Base-by-base conservation (phyloP, 2,797 vertebrate species). In the Acestrorhynchus altus region DNA sequence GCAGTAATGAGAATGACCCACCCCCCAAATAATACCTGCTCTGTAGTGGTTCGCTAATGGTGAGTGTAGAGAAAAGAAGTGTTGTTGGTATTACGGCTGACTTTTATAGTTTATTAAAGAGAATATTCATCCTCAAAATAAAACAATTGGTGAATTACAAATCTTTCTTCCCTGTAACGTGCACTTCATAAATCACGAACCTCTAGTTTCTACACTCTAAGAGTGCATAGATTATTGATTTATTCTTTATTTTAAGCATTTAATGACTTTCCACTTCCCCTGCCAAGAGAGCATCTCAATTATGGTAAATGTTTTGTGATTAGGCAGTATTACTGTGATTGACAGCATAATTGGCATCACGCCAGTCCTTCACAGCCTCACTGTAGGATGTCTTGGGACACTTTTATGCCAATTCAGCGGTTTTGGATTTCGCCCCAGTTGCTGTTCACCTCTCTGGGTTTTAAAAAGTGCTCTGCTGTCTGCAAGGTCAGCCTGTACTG, bases 401-500 rank as follows among this genome's bases (percentile, higher is more conserved):
- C 11, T 52, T 69, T 44, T 40, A n/a, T 59, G 35, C 42, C 72
- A 7, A 52, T 3, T 75, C 61, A 66, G 71, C 74, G 11, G 52
- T 75, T 57, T 57, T 51, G 80, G 54, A 78, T 84, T 74, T 47
- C 28, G 6, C 67, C 39, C 13, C 0, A 31, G 20, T 61, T 8
- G 15, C n/a, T 18, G 11, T 22, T 49, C 40, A 69, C 76, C 77
- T 74, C 72, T 71, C 46, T 71, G 44, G 60, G 1, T 80, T 77
- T 65, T 81, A 39, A 3, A 44, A 54, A 75, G 76, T 46, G 49
- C 42, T 1, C 71, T 13, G 4, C 63, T 44, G 31, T 6, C 72
- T 54, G 67, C 83, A 40, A 52, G 54, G 64, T 80, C 83, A 72
- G 61, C 54, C 44, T 1, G 16, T 72, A 44, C 51, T 69, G 44